These are phyloP conservation scores for Esox niger DNA, from an alignment of 2,113 vertebrate genomes.

Conservation along the genomic window DNA sequence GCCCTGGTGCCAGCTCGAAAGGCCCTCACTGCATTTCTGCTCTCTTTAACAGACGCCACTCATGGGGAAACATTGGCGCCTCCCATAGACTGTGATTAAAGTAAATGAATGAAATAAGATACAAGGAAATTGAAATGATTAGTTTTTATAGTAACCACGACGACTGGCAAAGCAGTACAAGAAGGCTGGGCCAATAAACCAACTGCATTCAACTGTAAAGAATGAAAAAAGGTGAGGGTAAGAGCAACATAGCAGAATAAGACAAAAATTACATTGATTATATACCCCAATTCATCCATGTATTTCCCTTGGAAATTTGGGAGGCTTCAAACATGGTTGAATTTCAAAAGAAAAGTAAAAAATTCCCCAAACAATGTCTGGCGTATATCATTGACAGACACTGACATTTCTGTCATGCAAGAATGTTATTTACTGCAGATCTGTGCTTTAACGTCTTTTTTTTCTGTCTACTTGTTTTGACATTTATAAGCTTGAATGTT, in stretches of 20 bases:
- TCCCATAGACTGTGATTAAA: conserved; percentile 70
- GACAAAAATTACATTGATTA: conserved; percentile 62
- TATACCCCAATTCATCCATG: conserved; percentile 33
- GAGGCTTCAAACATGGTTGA: conserved; percentile 26
- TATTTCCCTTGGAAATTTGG: conserved; percentile 48
- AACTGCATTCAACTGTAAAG: conserved; percentile 51
- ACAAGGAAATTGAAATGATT: conserved; percentile 73
- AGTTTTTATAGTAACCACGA: conserved; percentile 67
- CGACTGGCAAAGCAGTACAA: conserved; percentile 55
- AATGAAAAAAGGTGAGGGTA: conserved; percentile 33
- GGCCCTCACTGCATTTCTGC: conserved; percentile 42
- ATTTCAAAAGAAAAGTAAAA: conserved; percentile 35
- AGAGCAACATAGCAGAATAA: conserved; percentile 42
- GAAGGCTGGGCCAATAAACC: conserved; percentile 53
- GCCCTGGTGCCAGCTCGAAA: conserved; percentile 43
- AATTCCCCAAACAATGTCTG: conserved; percentile 51
- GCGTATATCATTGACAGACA: conserved; percentile 50
- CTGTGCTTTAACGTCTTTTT: conserved; percentile 17
- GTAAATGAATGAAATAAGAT: conserved; percentile 73
- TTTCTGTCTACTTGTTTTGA: conserved; percentile 5
- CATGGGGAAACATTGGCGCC: conserved; percentile 62
- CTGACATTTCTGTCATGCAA: conserved; percentile 37
- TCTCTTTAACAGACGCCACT: conserved; percentile 55
- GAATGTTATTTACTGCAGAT: conserved; percentile 30
- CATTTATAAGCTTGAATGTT: neutral